Percentiles rank a stretch among this genome's conserved stretches.
Evolutionary conservation across 2,113 vertebrate genomes (phyloP).

Genomic region (Caranx ignobilis): DNA sequence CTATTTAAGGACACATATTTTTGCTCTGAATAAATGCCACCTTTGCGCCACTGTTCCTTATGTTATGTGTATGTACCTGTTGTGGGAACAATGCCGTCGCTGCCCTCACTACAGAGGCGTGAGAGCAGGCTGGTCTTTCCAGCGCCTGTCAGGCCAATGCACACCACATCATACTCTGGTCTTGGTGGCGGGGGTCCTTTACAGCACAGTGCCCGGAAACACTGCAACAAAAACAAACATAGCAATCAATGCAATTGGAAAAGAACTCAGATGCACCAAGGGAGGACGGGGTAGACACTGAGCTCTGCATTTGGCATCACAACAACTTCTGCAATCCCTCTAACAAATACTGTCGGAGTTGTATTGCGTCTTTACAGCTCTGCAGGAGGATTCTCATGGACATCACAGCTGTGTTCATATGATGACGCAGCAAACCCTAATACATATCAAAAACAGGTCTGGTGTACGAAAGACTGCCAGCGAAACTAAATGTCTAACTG

Average conservation of each 20-base stretch:
- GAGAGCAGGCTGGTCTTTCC: constrained; percentile 96
- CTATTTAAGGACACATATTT: constrained; percentile 1
- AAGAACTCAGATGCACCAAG: background rate
- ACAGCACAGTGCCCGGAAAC: constrained; percentile 98
- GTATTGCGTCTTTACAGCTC: background rate
- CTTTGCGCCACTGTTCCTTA: background rate
- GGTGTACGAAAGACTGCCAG: constrained; percentile 9
- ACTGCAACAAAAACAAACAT: constrained; percentile 81
- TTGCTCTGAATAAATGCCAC: background rate
- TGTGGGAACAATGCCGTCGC: constrained; percentile 90
- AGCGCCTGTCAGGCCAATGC: constrained; percentile 95
- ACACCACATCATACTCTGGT: constrained; percentile 98
- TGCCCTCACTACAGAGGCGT: constrained; percentile 92
- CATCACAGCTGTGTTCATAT: constrained; percentile 8
- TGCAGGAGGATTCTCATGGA: constrained; percentile 10
- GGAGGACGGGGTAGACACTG: background rate
- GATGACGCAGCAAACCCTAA: constrained; percentile 1
- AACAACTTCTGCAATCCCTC: background rate
- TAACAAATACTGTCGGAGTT: background rate
- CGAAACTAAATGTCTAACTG: constrained; percentile 17
- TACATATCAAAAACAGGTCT: background rate
- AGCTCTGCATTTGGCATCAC: constrained; percentile 6
- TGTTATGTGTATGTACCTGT: constrained; percentile 86
- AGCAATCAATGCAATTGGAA: constrained; percentile 6
- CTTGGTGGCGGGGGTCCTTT: constrained; percentile 94